Base-by-base conservation (phyloP, 2,888 invertebrate species). In the Orchesella flavescens region DNA sequence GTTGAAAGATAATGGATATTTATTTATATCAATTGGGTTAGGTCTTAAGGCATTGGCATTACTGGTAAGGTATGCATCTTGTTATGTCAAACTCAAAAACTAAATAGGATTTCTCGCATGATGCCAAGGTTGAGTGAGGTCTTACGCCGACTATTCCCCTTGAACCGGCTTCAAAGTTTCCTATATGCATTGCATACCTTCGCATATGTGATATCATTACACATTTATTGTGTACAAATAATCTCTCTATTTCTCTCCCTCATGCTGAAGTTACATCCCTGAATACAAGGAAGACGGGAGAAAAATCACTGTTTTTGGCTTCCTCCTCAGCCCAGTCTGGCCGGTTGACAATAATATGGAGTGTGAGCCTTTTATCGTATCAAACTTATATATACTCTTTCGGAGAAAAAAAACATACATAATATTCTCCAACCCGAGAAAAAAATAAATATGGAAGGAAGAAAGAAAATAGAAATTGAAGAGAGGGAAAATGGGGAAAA, bases 271-370 rank as follows among this genome's bases (percentile, higher is more conserved):
- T n/a, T n/a, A n/a, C n/a, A n/a, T n/a, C n/a, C n/a, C n/a, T n/a
- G n/a, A n/a, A n/a, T n/a, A 19, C 17, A 57, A 17, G 57, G 19
- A 57, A 57, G 19, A n/a, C n/a, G n/a, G n/a, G 5, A 57, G 10
- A 57, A 57, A 55, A 57, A 57, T 57, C 57, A 57, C 17, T 17
- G 57, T 57, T n/a, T 34, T 34, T n/a, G n/a, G 53, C 19, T 57
- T 57, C 57, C 2, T 19, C 57, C 17, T 17, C 34, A 34, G n/a
- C 19, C 19, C 19, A 10, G 57, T 13, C 57, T 57, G 57, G 57
- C 19, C 57, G 57, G 57, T 57, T 57, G 57, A 57, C 57, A 57
- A 57, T 17, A 57, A 17, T 57, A 57, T 57, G 57, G 17, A 57
- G 10, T 57, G 57, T 57, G 57, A 57, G 19, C 57, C 17, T 57